Percentiles rank a stretch among this genome's conserved stretches.
Conservation (phyloP, 2,888 invertebrate genomes). For the Pollenia angustigena region DNA sequence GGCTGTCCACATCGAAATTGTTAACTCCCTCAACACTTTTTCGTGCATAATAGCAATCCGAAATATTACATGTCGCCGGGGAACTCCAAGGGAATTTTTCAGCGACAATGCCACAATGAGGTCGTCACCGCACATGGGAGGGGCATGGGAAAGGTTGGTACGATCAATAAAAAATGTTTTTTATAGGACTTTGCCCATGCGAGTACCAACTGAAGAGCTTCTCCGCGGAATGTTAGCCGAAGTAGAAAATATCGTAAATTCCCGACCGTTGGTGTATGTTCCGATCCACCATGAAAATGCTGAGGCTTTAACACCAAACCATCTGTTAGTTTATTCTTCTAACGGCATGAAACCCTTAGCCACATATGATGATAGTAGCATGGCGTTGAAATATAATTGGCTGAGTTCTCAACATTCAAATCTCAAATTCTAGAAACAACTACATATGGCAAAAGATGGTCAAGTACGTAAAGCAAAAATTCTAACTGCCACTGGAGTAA, state of each 20-base stretch:
- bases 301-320: slow-evolving; percentile 76
- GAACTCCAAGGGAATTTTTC: slow-evolving; percentile 29
- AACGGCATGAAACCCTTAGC: slow-evolving; percentile 70
- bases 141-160: slow-evolving; percentile 39
- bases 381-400: no score
- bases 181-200: slow-evolving; percentile 56
- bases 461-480: no score
- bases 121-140: slow-evolving; percentile 63
- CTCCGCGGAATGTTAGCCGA: background rate
- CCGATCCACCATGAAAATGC: slow-evolving; percentile 56
- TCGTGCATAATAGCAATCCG: no score
- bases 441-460: no score
- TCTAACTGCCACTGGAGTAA: no score
- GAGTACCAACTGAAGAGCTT: slow-evolving; percentile 73
- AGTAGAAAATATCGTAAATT: slow-evolving; percentile 74
- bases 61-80: no score
- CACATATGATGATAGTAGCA: no score
- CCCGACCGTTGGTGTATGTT: slow-evolving; percentile 56
- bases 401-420: no score
- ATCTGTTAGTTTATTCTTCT: slow-evolving; percentile 74
- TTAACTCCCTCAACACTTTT: no score
- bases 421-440: no score
- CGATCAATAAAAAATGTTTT: slow-evolving; percentile 70
- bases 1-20: no score
- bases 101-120: slow-evolving; percentile 73